Percentiles rank a stretch among this genome's conserved stretches.
Evolutionary conservation across 1,140 invertebrate genomes (phyloP).

Genomic region (Papilio helenus): DNA sequence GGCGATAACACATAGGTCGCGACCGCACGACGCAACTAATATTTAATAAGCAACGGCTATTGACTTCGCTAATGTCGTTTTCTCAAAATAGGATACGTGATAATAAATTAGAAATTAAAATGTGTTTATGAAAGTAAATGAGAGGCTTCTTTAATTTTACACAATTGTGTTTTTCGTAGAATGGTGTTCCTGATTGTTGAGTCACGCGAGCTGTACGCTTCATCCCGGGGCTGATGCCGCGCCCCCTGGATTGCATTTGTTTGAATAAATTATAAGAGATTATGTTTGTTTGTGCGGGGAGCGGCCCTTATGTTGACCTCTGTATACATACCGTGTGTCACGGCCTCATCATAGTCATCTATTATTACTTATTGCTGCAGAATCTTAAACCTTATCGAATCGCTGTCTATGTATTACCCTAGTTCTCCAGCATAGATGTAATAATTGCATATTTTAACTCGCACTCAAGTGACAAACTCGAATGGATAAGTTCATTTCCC

Average conservation of each 20-base stretch:
- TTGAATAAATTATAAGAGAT: conserved; percentile 56
- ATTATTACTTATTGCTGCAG: neutral
- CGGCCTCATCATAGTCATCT: neutral
- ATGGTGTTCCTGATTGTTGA: neutral
- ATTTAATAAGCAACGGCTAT: neutral
- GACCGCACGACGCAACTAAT: neutral
- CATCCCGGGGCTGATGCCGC: conserved; percentile 12
- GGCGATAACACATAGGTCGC: neutral
- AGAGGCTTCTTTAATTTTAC: neutral
- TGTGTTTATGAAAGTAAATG: too few relatives aligned
- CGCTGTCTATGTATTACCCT: neutral
- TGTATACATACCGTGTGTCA: conserved; percentile 26
- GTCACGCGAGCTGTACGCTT: neutral
- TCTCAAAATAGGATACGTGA: too few relatives aligned
- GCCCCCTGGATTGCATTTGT: conserved; percentile 33
- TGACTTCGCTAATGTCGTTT: neutral
- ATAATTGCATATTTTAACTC: neutral
- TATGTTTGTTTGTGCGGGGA: conserved; percentile 38
- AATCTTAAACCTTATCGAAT: neutral
- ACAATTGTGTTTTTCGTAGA: neutral
- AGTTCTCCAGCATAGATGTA: neutral
- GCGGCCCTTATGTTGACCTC: conserved; percentile 18
- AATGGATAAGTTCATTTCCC: neutral
- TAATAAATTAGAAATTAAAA: too few relatives aligned
- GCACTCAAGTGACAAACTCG: neutral